These are phyloP conservation scores for Drosophila pseudotakahashii DNA, from an alignment of 2,888 invertebrate genomes.

Conservation along the genomic window DNA sequence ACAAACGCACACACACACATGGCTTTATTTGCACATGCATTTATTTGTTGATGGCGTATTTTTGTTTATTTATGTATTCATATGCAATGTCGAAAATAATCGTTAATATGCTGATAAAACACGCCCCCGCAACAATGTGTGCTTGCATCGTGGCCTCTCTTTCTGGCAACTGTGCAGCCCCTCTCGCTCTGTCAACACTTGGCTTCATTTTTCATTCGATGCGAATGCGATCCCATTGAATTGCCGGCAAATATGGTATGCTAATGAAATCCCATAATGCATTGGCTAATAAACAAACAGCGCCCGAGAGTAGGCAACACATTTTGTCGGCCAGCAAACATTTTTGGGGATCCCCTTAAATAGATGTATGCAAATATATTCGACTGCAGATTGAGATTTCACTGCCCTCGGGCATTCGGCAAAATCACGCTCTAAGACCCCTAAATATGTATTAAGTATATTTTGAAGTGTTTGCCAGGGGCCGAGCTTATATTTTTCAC, in stretches of 20 bases:
- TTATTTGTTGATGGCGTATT: conserved; percentile 76
- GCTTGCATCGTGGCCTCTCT: background rate
- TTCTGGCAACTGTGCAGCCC: background rate
- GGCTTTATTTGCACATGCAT: conserved; percentile 63
- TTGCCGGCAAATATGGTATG: conserved; percentile 34
- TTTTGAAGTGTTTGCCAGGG: background rate
- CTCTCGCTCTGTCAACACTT: conserved; percentile 41
- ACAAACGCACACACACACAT: background rate
- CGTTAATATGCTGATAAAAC: conserved; percentile 76
- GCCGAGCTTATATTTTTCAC: background rate
- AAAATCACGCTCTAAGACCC: background rate
- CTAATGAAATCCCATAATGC: conserved; percentile 50
- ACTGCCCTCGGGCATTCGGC: background rate
- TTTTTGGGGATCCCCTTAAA: conserved; percentile 2
- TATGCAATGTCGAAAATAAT: conserved; percentile 76
- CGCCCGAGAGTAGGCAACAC: conserved; percentile 44
- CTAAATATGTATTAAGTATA: background rate
- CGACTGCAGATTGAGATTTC: conserved; percentile 1
- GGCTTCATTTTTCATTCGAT: conserved; percentile 55
- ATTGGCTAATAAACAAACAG: conserved; percentile 44
- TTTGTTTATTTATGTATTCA: conserved; percentile 76
- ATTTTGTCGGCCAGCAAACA: conserved; percentile 24
- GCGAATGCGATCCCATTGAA: conserved; percentile 42
- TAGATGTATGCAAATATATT: conserved; percentile 7
- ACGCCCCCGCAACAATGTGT: conserved; percentile 44